Evolutionary conservation across 2,888 invertebrate genomes (phyloP), one percentile per base, ranked within the genome.

Genomic region (Tillus elongatus): DNA sequence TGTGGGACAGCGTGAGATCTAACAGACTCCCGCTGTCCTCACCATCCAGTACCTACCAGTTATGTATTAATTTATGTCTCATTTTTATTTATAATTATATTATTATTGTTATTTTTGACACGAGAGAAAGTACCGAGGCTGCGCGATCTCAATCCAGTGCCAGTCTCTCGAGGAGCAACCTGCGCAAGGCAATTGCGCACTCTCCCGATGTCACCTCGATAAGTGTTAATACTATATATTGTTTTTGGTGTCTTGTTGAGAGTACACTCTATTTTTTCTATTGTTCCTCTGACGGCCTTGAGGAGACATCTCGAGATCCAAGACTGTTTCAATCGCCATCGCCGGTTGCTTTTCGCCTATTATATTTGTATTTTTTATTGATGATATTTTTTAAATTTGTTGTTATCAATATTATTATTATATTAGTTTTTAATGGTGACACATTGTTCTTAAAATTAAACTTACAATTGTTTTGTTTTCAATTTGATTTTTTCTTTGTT

Each of bases 401-500:
- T 75, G 74, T 75, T 75, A 74, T 75, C 72, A 70, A 61, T 52
- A 49, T 71, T 72, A 68, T 71, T 72, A 72, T 73, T 73, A 72
- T 74, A 72, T 74, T 73, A 74, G 60, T 46, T 64, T 64, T 58
- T 75, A 75, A 75, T 74, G 73, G 74, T 75, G 73, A 74, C n/a
- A n/a, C 73, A 73, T 76, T 76, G 75, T 77, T 77, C 76, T 75
- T 77, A 76, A 77, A n/a, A 76, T 76, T 76, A 75, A 64, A 75
- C 77, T 76, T 77, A 77, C 75, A 19, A 76, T 77, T 77, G 77
- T 77, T 78, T 77, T 77, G 75, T 76, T 77, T 77, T 76, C 75
- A 74, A 74, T 74, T 74, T 77, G n/a, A n/a, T n/a, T n/a, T n/a
- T n/a, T n/a, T n/a, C n/a, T 77, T 77, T 77, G 77, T 77, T 77